phyloP scores from a whole-genome alignment of 1,140 invertebrate species.

The Carcinoscorpius rotundicauda region DNA sequence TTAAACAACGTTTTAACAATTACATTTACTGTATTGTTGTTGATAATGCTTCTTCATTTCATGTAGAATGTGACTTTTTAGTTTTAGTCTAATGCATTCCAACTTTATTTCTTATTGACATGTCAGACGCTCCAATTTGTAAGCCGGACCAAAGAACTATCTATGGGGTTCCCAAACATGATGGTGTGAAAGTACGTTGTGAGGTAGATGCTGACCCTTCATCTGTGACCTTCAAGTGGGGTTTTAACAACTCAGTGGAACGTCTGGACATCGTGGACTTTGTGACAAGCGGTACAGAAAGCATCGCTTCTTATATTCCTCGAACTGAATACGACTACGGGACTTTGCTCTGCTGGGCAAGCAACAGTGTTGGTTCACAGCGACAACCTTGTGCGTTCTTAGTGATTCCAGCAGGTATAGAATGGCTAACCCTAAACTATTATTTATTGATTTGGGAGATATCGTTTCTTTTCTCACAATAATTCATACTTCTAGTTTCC shows the following conservation, averaged over 20 bases:
- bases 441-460: no score
- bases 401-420: conserved; percentile 70
- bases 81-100: no score
- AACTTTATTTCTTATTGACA: no score
- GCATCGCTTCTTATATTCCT: conserved; percentile 36
- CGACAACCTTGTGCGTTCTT: conserved; percentile 74
- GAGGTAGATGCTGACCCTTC: conserved; percentile 26
- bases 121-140: conserved; percentile 25
- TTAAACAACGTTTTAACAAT: no score
- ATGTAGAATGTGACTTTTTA: no score
- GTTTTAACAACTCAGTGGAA: conserved; percentile 24
- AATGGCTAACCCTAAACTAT: no score
- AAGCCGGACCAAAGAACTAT: conserved; percentile 19
- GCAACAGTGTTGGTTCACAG: conserved; percentile 61
- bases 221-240: conserved; percentile 26
- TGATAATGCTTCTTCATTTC: no score
- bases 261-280: conserved; percentile 16
- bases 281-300: conserved; percentile 53
- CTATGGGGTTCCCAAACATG: conserved; percentile 25
- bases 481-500: no score
- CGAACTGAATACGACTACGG: conserved; percentile 75
- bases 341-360: conserved; percentile 71
- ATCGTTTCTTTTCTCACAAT: no score
- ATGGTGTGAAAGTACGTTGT: conserved; percentile 26
- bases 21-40: no score